These are phyloP conservation scores for Scylla paramamosain DNA, from an alignment of 1,140 invertebrate species.

Conservation along the genomic window DNA sequence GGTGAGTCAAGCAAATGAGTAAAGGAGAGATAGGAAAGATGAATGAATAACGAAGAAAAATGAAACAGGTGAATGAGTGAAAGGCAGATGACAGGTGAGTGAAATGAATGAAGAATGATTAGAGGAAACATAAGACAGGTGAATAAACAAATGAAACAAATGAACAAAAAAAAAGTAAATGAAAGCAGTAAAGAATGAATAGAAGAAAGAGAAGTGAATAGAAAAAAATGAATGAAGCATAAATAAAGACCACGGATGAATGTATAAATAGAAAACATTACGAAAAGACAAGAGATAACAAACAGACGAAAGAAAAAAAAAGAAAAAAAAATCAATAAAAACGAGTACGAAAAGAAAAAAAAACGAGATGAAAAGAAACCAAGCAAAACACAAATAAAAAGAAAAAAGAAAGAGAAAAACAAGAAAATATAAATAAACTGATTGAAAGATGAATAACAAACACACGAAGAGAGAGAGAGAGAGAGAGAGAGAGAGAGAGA, in stretches of 20 bases:
- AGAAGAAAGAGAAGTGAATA: background rate
- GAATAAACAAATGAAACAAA: too few relatives aligned
- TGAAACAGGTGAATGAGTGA: background rate
- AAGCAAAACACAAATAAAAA: too few relatives aligned
- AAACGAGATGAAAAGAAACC: background rate
- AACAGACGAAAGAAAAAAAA: background rate
- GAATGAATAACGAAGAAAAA: background rate
- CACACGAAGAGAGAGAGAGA: background rate
- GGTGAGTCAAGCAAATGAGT: background rate
- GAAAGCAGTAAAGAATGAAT: background rate
- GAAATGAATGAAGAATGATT: background rate
- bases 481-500: background rate
- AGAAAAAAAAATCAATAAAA: too few relatives aligned
- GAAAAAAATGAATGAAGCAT: background rate
- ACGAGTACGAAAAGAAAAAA: too few relatives aligned
- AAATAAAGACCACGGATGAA: background rate
- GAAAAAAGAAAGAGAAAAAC: background rate
- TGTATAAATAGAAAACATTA: background rate
- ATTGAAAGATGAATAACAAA: background rate
- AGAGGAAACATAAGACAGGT: too few relatives aligned
- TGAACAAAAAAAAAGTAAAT: too few relatives aligned
- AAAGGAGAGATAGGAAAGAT: background rate
- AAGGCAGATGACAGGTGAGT: background rate
- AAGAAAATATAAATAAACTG: background rate
- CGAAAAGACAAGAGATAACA: background rate